Base-by-base conservation (phyloP, 1,140 invertebrate species). In the Drosophila yakuba region DNA sequence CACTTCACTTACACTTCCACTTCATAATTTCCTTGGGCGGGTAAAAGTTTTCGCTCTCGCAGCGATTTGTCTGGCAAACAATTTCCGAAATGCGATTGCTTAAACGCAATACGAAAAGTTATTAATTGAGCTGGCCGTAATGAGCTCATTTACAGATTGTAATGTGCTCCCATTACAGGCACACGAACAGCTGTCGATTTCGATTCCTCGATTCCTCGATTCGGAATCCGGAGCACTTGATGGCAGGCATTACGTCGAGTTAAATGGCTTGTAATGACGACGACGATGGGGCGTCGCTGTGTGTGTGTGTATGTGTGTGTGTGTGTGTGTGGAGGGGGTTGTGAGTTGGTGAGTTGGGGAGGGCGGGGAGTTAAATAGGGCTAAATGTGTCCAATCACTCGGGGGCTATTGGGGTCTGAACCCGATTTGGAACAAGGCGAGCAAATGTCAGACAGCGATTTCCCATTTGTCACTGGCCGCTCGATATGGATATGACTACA, bases 391-490 rank as follows among this genome's bases (percentile, higher is more conserved):
- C 79, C 79, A 83, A 79, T 83, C 79, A 83, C 68, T 81, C 50
- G 85, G 58, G 69, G 78, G 73, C 43, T 59, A 44, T 48, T 17
- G 15, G 36, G 14, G 20, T 23, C 43, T 58, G 36, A 35, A 25
- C 28, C 39, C 8, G 35, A 50, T 59, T 56, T 20, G 51, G 28
- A 61, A 28, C 55, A 43, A 38, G 67, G 17, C 59, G 69, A 68
- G 77, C 71, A 89, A 89, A 89, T 89, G 84, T 89, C 84, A 80
- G 84, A 89, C 84, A 89, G 59, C 84, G 79, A 89, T 89, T 89
- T 72, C 89, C 84, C 80, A 89, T 89, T 89, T 89, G 84, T 71
- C 60, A 41, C 25, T 50, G 28, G 48, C 43, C 10, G 47, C 55
- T 82, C 71, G 83, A 75, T 82, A 73, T 80, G 63, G 60, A 59